Evolutionary conservation across 92 coral and sea anemone species (phyloP).

Genomic region (Umimayanthus chanpuru): DNA sequence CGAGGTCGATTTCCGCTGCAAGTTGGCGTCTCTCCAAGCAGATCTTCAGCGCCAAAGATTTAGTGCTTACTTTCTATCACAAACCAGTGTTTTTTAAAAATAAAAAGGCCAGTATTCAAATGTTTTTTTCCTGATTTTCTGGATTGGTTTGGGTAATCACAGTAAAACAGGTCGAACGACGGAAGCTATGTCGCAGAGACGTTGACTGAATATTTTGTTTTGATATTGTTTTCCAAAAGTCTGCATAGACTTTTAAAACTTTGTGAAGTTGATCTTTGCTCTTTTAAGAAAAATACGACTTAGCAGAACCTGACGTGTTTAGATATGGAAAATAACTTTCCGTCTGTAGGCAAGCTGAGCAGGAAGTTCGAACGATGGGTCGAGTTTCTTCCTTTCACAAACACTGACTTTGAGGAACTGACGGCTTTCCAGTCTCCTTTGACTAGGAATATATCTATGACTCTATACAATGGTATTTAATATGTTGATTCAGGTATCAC

Average conservation of each 20-base stretch:
- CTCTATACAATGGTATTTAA: no score
- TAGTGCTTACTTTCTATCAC: background rate
- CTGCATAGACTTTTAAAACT: background rate
- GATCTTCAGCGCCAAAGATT: background rate
- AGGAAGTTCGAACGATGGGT: no score
- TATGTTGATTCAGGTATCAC: no score
- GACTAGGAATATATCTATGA: no score
- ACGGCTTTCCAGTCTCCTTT: no score
- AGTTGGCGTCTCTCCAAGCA: conserved; percentile 22
- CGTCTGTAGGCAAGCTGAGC: background rate
- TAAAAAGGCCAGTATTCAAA: background rate
- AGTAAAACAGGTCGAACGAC: background rate
- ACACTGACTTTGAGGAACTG: background rate
- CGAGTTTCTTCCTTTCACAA: no score
- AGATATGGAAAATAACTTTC: background rate
- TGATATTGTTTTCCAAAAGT: background rate
- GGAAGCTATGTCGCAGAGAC: background rate
- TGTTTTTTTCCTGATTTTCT: background rate
- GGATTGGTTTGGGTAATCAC: background rate
- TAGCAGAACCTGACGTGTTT: background rate
- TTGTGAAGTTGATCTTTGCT: background rate
- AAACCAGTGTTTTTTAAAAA: background rate
- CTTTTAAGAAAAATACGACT: background rate
- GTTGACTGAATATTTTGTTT: background rate
- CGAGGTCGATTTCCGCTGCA: conserved; percentile 21